phyloP scores from a whole-genome alignment of 2,113 vertebrate species.

The Mastomys coucha region DNA sequence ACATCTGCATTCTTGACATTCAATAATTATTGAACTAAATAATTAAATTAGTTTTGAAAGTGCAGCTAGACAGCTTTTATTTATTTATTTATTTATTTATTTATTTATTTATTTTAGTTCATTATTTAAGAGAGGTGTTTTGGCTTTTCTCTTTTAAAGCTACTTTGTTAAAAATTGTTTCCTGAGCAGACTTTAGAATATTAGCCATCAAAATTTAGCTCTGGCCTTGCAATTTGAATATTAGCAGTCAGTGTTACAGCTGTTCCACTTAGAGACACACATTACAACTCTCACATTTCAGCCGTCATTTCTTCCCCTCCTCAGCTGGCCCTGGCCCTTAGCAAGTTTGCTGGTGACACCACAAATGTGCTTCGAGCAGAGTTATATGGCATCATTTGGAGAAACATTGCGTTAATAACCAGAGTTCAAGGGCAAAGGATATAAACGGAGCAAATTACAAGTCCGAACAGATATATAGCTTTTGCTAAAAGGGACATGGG shows the following conservation, averaged over 20 bases:
- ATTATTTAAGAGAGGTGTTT: constrained; percentile 47
- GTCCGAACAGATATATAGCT: constrained; percentile 92
- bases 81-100: no score
- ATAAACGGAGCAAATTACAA: constrained; percentile 93
- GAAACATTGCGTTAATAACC: constrained; percentile 93
- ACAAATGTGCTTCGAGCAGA: constrained; percentile 89
- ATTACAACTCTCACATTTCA: constrained; percentile 78
- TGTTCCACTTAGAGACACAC: constrained; percentile 82
- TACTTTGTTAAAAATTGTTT: constrained; percentile 59
- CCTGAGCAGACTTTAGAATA: constrained; percentile 38
- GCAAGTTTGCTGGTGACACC: constrained; percentile 86
- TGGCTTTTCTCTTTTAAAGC: constrained; percentile 35
- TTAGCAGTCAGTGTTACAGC: constrained; percentile 72
- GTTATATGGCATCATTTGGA: constrained; percentile 92
- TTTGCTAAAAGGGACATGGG: constrained; percentile 91
- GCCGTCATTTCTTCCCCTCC: constrained; percentile 56
- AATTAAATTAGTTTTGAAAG: constrained; percentile 9
- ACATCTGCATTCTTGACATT: background rate
- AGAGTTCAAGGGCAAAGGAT: constrained; percentile 94
- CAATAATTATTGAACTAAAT: background rate
- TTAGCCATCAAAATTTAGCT: constrained; percentile 28
- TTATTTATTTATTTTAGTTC: constrained; percentile 21
- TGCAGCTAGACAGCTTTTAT: background rate
- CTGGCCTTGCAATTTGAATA: constrained; percentile 51
- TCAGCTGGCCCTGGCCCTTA: constrained; percentile 82